Conservation (phyloP, 2,888 invertebrate species). For the Ormyrus nitidulus region DNA sequence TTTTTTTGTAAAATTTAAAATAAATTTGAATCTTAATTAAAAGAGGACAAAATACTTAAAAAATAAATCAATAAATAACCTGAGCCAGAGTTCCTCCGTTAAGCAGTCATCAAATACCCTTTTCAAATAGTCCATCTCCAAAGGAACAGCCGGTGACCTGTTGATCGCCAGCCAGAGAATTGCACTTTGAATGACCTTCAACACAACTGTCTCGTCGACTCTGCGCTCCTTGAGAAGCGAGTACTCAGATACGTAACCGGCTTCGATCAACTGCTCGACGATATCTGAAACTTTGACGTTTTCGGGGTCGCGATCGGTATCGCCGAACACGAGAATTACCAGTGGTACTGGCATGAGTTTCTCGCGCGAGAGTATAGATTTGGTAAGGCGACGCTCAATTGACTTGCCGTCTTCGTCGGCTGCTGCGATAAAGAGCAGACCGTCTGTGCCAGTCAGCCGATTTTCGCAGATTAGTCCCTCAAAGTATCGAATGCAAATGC, state of each 20-base stretch:
- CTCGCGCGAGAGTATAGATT: slow-evolving; percentile 65
- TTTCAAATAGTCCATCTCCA: slow-evolving; percentile 69
- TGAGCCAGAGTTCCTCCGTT: slow-evolving; percentile 70
- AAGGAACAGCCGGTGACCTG: slow-evolving; percentile 65
- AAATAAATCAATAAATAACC: slow-evolving; percentile 58
- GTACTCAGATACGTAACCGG: slow-evolving; percentile 70
- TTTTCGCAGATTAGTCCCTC: slow-evolving; percentile 66
- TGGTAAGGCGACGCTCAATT: slow-evolving; percentile 66
- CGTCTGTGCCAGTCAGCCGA: slow-evolving; percentile 67
- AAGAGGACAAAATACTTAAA: too few relatives aligned
- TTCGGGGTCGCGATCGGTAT: slow-evolving; percentile 49
- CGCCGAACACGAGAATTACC: slow-evolving; percentile 65
- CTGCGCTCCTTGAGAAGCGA: slow-evolving; percentile 64
- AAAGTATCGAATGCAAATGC: slow-evolving; percentile 69
- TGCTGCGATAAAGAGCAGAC: slow-evolving; percentile 66
- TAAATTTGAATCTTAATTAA: too few relatives aligned
- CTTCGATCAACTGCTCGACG: slow-evolving; percentile 65
- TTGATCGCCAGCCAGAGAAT: slow-evolving; percentile 69
- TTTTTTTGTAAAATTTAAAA: too few relatives aligned
- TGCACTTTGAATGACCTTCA: slow-evolving; percentile 67
- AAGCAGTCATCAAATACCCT: slow-evolving; percentile 64
- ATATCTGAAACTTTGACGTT: slow-evolving; percentile 57
- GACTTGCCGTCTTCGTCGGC: slow-evolving; percentile 63
- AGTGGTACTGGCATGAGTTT: slow-evolving; percentile 70
- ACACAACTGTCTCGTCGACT: slow-evolving; percentile 62